Evolutionary conservation across 2,888 invertebrate species (phyloP), one percentile per base, ranked within the genome.

Genomic region (Lapara coniferarum): DNA sequence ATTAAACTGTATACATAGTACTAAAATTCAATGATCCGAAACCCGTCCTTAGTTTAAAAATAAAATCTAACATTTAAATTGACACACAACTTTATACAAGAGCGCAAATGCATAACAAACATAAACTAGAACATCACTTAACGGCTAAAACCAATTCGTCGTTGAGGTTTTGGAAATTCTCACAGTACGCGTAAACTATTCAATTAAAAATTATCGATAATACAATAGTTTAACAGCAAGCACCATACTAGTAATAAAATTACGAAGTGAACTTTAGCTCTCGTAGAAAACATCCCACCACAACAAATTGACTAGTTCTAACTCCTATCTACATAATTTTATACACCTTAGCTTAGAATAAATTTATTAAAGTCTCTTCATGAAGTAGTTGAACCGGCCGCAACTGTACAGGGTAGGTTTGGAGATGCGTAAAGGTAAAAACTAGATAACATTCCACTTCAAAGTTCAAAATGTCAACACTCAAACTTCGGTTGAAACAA

Each of bases 241-340:
- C 92, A 93, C 92, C 92, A 89, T 85, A 89, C 89, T 89, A 91
- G 87, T 88, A 86, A 85, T 87, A 83, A 83, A 88, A 82, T 86
- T 84, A 84, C 81, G 86, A 89, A 89, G 87, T 88, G 84, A 89
- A 88, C 84, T 82, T 85, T 85, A 90, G 88, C 85, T 88, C 87
- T 89, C 85, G 87, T 92, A 92, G 92, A 91, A 92, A 92, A 91
- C 83, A 82, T 89, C 82, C 82, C 91, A 90, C 90, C 91, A 90
- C 89, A 91, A 89, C 89, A 90, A 92, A 93, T 93, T 93, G 91
- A 93, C 93, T 93, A 93, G 90, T 85, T 88, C 92, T 92, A 93
- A 88, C 78, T 81, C 85, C 91, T 92, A 92, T 85, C 89, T 91
- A 90, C 83, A 82, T 85, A 87, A 82, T 82, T 86, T 82, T 88